phyloP scores from a whole-genome alignment of 2,797 vertebrate species.

The Notolepis coatsorum region DNA sequence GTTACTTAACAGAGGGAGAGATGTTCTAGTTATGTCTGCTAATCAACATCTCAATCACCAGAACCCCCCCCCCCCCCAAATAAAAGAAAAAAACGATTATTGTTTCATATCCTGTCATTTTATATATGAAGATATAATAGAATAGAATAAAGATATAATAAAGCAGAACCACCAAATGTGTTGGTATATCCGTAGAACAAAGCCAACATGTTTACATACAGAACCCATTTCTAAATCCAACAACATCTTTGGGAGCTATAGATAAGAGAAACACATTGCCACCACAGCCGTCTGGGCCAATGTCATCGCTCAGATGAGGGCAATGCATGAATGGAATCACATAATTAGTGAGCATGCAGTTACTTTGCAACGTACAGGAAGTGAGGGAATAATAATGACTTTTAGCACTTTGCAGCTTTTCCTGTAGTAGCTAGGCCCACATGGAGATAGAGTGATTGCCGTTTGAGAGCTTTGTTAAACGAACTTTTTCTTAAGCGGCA shows the following conservation, averaged over 20 bases:
- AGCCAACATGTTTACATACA: background rate
- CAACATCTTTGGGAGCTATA: background rate
- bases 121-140: background rate
- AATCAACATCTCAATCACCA: conserved; percentile 43
- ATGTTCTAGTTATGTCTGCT: conserved; percentile 26
- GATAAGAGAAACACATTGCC: background rate
- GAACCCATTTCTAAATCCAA: background rate
- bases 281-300: conserved; percentile 2
- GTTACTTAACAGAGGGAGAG: conserved; percentile 36
- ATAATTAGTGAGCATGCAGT: too few relatives aligned
- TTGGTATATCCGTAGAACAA: too few relatives aligned
- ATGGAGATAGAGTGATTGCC: conserved; percentile 21
- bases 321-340: background rate
- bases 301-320: too few relatives aligned
- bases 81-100: conserved; percentile 14
- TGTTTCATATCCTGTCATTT: conserved; percentile 26
- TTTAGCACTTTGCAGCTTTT: conserved; percentile 19
- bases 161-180: conserved; percentile 10
- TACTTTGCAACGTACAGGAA: conserved; percentile 38
- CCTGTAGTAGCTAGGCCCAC: too few relatives aligned
- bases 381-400: conserved; percentile 28
- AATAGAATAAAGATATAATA: too few relatives aligned
- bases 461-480: conserved; percentile 44
- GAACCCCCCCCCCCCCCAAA: background rate
- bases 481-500: conserved; percentile 49